These are phyloP conservation scores for Deroptyus accipitrinus DNA, from an alignment of 2,113 vertebrate genomes.

Conservation along the genomic window DNA sequence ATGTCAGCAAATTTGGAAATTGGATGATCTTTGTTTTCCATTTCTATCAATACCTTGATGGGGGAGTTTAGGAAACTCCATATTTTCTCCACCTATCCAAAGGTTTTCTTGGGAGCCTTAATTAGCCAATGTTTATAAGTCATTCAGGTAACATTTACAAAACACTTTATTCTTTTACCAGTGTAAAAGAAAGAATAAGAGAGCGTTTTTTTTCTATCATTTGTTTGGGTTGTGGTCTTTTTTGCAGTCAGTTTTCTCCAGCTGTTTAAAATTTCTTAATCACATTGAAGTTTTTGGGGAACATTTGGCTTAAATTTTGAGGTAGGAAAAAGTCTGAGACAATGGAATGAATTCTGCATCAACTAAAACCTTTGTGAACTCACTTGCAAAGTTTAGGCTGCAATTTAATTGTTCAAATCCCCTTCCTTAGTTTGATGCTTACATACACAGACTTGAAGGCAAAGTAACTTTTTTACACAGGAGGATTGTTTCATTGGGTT, in stretches of 20 bases:
- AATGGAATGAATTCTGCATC: background rate
- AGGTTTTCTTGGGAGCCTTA: background rate
- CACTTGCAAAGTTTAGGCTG: background rate
- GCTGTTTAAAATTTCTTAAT: background rate
- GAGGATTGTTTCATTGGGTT: background rate
- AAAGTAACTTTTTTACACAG: background rate
- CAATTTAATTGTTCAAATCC: background rate
- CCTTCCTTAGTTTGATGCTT: background rate
- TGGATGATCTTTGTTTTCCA: background rate
- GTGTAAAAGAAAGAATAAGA: background rate
- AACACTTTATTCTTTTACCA: background rate
- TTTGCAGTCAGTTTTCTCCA: background rate
- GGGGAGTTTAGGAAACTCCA: background rate
- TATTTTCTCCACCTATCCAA: background rate
- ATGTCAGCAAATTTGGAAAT: background rate
- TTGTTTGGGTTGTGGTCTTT: background rate
- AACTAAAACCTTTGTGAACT: background rate
- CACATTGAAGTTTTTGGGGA: background rate
- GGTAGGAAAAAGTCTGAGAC: background rate
- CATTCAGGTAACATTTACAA: background rate
- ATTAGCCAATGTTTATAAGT: background rate
- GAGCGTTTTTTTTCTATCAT: rapidly evolving
- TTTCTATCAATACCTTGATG: background rate
- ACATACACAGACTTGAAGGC: background rate
- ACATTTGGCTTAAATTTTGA: background rate